These are phyloP conservation scores for Brenthis hecate DNA, from an alignment of 2,888 invertebrate genomes.

Conservation along the genomic window DNA sequence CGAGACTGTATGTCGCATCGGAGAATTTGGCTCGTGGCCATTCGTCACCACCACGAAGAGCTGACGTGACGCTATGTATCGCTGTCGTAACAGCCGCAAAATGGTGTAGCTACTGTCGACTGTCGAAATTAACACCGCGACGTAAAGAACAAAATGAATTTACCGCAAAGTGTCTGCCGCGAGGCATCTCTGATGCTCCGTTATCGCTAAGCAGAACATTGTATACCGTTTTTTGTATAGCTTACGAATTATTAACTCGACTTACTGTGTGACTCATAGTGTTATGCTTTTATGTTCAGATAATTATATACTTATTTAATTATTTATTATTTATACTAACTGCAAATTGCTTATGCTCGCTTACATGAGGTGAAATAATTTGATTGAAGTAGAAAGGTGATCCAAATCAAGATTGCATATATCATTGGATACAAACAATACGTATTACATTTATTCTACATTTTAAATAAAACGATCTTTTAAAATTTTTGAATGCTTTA, in stretches of 20 bases:
- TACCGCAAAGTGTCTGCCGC: conserved; percentile 12
- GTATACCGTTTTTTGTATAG: conserved; percentile 18
- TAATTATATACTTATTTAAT: too few relatives aligned
- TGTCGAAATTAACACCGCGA: conserved; percentile 2
- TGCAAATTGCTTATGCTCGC: too few relatives aligned
- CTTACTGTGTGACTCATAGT: neutral
- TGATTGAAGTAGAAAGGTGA: too few relatives aligned
- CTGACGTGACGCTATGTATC: conserved; percentile 34
- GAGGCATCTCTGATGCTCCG: conserved; percentile 22
- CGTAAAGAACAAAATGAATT: conserved; percentile 18
- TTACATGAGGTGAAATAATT: too few relatives aligned
- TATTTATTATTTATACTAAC: too few relatives aligned
- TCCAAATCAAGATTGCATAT: too few relatives aligned
- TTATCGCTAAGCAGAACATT: conserved; percentile 20
- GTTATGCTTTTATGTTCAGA: neutral
- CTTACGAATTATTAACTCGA: conserved; percentile 10
- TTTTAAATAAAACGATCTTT: too few relatives aligned
- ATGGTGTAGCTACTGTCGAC: neutral
- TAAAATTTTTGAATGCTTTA: too few relatives aligned
- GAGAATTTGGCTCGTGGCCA: conserved; percentile 58
- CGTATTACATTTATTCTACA: too few relatives aligned
- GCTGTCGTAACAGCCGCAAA: conserved; percentile 9
- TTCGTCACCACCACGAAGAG: conserved; percentile 38
- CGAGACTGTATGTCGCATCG: conserved; percentile 59
- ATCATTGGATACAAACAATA: too few relatives aligned